Base-by-base conservation (phyloP, 2,888 invertebrate species). In the Cosmopolites sordidus region DNA sequence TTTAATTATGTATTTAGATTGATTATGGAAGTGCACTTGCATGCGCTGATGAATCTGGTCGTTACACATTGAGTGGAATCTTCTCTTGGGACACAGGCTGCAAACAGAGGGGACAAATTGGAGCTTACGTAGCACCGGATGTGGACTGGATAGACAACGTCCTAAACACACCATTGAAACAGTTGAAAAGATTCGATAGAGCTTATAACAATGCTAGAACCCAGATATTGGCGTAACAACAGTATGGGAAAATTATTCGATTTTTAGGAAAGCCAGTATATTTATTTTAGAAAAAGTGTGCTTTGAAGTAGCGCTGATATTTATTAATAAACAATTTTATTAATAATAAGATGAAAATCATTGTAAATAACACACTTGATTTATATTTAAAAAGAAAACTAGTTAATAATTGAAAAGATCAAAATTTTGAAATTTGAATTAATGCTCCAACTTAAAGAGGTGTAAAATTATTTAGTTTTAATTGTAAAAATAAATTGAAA, bases 11-110 rank as follows among this genome's bases (percentile, higher is more conserved):
- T 29, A 18, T 66, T 66, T 29, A 75, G 74, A 73, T 74, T n/a
- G 91, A 91, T 68, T 79, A 83, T 47, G 92, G 92, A 43, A 87
- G 89, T 61, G 91, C 90, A 0, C 74, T 92, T 43, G 89, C 89
- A 4, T 92, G 91, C 69, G 83, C 84, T 9, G 80, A 79, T 8
- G 84, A 83, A 1, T 80, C 84, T 58, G 85, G 83, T 11, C 79
- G 79, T 57, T 87, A 83, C 67, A 82, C 83, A 5, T 76, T 92
- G 16, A 78, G 84, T 63, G 91, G 90, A 51, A 76, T 89, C 58
- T 90, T 84, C 75, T 84, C 85, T 22, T 85, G 84, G 78, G 90
- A 90, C 65, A 84, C 86, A 22, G 86, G 87, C 49, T 82, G 82
- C 62, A 72, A 75, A 44, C 73, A 73, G 41, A 64, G 70, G 43